Percentiles rank a stretch among this genome's conserved stretches.
phyloP scores from a whole-genome alignment of 2,113 vertebrate species.

The Pedetes capensis region DNA sequence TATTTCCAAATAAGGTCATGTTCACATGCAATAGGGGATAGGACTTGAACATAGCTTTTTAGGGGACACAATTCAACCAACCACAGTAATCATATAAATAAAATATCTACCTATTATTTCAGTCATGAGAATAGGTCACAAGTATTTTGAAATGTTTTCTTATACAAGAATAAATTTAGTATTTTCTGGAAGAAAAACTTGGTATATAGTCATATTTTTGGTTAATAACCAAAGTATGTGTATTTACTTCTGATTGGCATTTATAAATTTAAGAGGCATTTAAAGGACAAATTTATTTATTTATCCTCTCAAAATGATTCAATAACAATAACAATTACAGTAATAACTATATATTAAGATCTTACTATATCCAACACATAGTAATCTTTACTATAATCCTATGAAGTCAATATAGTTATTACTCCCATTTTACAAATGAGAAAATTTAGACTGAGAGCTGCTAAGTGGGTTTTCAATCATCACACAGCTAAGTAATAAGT shows the following conservation, averaged over 20 bases:
- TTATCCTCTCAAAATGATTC: background rate
- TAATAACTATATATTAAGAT: background rate
- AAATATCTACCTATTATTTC: background rate
- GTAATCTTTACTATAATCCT: background rate
- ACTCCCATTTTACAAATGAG: background rate
- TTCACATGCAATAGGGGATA: background rate
- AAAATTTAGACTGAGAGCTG: background rate
- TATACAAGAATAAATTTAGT: background rate
- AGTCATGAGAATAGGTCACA: background rate
- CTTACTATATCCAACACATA: background rate
- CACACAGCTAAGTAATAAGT: background rate
- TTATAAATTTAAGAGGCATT: background rate
- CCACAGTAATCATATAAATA: background rate
- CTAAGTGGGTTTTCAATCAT: background rate
- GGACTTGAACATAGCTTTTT: background rate
- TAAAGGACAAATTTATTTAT: conserved; percentile 10
- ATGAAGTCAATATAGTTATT: background rate
- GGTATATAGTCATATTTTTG: background rate
- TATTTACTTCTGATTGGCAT: background rate
- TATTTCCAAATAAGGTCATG: conserved; percentile 4
- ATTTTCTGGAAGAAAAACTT: conserved; percentile 29
- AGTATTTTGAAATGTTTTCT: conserved; percentile 26
- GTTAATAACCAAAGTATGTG: background rate
- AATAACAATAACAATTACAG: background rate
- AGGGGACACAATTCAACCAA: background rate